phyloP scores from a whole-genome alignment of 2,888 invertebrate genomes.

The Metopia argyrocephala region DNA sequence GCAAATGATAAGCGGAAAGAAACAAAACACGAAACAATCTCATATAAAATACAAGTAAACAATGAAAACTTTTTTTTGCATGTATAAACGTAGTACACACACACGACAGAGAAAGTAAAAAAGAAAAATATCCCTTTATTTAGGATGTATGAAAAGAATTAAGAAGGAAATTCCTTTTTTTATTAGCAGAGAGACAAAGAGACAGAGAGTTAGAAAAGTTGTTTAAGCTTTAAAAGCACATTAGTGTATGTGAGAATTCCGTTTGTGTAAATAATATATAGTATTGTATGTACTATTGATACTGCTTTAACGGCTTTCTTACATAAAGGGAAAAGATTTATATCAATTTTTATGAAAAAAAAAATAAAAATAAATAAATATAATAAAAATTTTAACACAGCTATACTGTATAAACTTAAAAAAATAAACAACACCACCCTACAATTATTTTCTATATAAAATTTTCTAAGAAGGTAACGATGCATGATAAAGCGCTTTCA shows the following conservation, averaged over 20 bases:
- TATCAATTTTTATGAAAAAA: not conserved
- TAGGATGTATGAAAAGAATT: not conserved
- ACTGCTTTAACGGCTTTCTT: not conserved
- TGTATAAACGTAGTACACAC: not conserved
- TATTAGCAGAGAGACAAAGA: too few species aligned
- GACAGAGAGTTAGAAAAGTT: not conserved
- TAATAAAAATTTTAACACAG: too few species aligned
- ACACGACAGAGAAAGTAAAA: conserved; percentile 4
- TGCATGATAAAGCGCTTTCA: too few species aligned
- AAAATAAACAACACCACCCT: too few species aligned
- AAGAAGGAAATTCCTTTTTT: not conserved
- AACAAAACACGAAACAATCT: not conserved
- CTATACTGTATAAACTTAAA: too few species aligned
- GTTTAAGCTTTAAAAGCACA: not conserved
- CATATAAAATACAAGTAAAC: conserved; percentile 30
- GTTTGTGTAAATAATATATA: not conserved
- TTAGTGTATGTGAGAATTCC: not conserved
- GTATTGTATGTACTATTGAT: not conserved
- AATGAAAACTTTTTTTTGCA: not conserved
- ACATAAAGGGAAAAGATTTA: not conserved
- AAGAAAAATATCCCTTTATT: conserved; percentile 32
- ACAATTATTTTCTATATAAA: too few species aligned
- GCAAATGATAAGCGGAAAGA: not conserved
- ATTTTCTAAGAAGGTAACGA: too few species aligned
- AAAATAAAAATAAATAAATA: too few species aligned